Evolutionary conservation across 1,140 invertebrate species (phyloP).

Genomic region (Apocrypta bakeri): DNA sequence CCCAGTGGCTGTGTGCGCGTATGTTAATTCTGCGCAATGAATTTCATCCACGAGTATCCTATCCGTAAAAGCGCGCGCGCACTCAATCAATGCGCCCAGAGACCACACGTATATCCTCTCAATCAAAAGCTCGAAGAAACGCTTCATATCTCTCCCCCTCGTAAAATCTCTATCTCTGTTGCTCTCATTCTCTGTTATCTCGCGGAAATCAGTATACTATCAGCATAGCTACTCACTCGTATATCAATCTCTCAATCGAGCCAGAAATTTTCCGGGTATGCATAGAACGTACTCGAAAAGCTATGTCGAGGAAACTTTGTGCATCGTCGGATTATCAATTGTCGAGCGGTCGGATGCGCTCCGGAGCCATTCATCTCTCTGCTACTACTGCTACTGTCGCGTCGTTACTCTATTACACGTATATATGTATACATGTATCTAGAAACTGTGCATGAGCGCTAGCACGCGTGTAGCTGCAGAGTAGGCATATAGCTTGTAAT

Average conservation of each 20-base stretch:
- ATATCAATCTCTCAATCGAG: slow-evolving; percentile 27
- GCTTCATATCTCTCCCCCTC: not conserved
- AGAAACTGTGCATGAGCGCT: no score
- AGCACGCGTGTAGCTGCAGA: not conserved
- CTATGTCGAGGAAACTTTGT: not conserved
- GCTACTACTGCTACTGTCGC: not conserved
- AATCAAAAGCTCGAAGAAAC: not conserved
- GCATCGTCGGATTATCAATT: slow-evolving; percentile 32
- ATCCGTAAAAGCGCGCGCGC: no score
- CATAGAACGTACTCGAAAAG: not conserved
- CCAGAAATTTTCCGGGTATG: not conserved
- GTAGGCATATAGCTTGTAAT: not conserved
- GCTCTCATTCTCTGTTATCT: not conserved
- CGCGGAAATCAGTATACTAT: not conserved
- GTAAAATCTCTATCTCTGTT: not conserved
- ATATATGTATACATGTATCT: not conserved
- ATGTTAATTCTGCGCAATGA: no score
- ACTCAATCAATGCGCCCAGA: not conserved
- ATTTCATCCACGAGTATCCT: no score
- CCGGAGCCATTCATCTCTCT: slow-evolving; percentile 27
- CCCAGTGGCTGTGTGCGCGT: not conserved
- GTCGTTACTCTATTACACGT: not conserved
- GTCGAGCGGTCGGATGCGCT: not conserved
- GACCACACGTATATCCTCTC: not conserved
- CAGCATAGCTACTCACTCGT: not conserved